Evolutionary conservation across 1,140 invertebrate genomes (phyloP).

Genomic region (Drosophila kohkoa): DNA sequence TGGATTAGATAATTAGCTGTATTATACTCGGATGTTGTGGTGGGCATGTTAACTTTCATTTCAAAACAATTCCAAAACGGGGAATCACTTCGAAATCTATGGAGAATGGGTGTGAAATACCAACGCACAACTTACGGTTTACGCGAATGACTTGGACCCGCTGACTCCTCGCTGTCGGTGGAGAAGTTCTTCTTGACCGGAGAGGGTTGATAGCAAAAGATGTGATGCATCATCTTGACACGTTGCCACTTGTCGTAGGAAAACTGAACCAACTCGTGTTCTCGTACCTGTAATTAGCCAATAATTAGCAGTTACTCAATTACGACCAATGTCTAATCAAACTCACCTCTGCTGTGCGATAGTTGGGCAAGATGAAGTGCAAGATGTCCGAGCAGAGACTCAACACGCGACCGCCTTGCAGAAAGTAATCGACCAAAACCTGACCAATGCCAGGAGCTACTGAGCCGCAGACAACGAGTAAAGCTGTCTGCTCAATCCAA

Average conservation of each 20-base stretch:
- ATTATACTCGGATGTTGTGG: neutral
- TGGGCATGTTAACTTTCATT: neutral
- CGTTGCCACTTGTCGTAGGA: conserved; percentile 93
- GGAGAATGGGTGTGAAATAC: neutral
- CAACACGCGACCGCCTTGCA: conserved; percentile 91
- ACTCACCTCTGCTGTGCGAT: conserved; percentile 91
- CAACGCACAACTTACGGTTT: conserved; percentile 85
- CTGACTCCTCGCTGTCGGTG: conserved; percentile 87
- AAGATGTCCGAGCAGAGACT: conserved; percentile 93
- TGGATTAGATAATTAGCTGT: neutral
- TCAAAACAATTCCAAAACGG: neutral
- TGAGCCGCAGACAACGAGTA: conserved; percentile 92
- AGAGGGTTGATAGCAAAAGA: conserved; percentile 94
- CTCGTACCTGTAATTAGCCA: conserved; percentile 86
- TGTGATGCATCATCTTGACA: conserved; percentile 93
- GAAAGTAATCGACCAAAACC: conserved; percentile 90
- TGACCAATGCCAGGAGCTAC: conserved; percentile 88
- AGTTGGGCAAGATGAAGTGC: conserved; percentile 91
- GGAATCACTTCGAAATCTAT: neutral
- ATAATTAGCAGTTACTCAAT: neutral
- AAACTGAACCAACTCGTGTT: conserved; percentile 92
- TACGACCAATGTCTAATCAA: neutral
- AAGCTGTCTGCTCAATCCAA: conserved; percentile 90
- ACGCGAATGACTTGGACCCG: conserved; percentile 75
- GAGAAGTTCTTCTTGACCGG: conserved; percentile 92